A percentile compares a stretch with the other conserved stretches of the same genome.
Conservation (phyloP, 2,113 vertebrate genomes). For the Mohoua ochrocephala region DNA sequence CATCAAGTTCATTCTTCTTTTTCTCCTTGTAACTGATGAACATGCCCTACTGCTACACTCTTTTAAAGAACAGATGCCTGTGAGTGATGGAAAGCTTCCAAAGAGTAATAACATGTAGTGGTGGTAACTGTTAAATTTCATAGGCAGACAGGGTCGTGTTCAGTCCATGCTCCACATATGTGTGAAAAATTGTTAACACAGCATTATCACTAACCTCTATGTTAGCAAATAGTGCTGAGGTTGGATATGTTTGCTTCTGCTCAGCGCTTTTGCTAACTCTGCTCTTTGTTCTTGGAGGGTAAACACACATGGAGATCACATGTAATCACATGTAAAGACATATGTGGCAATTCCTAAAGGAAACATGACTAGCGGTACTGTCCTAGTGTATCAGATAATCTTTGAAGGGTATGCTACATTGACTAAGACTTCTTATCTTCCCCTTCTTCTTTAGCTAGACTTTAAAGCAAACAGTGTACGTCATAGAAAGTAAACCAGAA, state of each 20-base stretch:
- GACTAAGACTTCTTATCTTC: not conserved
- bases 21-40: not conserved
- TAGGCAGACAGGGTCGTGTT: not conserved
- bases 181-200: not conserved
- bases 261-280: not conserved
- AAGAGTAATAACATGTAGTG: not conserved
- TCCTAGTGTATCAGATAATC: not conserved
- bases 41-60: not conserved
- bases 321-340: not conserved
- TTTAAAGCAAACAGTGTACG: not conserved
- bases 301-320: not conserved
- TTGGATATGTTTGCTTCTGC: not conserved
- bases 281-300: not conserved
- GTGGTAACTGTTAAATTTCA: not conserved
- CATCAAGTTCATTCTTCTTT: not conserved
- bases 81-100: not conserved
- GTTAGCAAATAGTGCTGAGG: not conserved
- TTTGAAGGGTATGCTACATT: not conserved
- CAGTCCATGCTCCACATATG: not conserved
- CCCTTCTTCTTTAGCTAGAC: not conserved
- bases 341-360: not conserved
- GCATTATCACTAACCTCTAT: not conserved
- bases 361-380: not conserved
- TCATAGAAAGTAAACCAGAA: not conserved
- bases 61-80: not conserved